Conservation (phyloP, 2,888 invertebrate species). For the Nudaria mundana region DNA sequence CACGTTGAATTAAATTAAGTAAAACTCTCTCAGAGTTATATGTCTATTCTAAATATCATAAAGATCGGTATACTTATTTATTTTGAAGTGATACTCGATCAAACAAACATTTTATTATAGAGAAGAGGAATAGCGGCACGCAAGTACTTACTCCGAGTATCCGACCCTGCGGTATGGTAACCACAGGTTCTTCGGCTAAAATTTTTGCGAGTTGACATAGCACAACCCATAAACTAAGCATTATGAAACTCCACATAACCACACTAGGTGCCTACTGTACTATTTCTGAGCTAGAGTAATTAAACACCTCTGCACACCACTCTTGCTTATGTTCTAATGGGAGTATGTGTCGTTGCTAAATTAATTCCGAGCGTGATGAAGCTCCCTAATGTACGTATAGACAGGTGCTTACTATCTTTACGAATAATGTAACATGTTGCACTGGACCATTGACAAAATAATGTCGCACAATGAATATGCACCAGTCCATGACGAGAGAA, state of each 20-base stretch:
- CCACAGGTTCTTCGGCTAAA: conserved; percentile 72
- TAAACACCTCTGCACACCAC: neutral
- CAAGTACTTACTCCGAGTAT: conserved; percentile 79
- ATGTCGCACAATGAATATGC: conserved; percentile 69
- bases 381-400: neutral
- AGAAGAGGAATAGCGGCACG: neutral
- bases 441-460: conserved; percentile 54
- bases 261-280: too few relatives aligned
- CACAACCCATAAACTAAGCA: conserved; percentile 20
- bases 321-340: conserved; percentile 9
- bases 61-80: neutral
- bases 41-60: too few relatives aligned
- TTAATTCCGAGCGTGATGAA: conserved; percentile 14
- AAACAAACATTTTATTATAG: neutral
- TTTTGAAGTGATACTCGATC: neutral
- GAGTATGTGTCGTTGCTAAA: conserved; percentile 39
- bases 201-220: conserved; percentile 21
- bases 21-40: too few relatives aligned
- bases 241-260: conserved; percentile 15
- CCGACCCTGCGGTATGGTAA: conserved; percentile 79
- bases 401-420: conserved; percentile 7
- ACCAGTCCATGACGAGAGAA: conserved; percentile 64
- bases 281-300: neutral
- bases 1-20: too few relatives aligned
- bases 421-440: conserved; percentile 4